These are phyloP conservation scores for Eidolon dupreanum DNA, from an alignment of 2,797 vertebrate genomes.

Conservation along the genomic window DNA sequence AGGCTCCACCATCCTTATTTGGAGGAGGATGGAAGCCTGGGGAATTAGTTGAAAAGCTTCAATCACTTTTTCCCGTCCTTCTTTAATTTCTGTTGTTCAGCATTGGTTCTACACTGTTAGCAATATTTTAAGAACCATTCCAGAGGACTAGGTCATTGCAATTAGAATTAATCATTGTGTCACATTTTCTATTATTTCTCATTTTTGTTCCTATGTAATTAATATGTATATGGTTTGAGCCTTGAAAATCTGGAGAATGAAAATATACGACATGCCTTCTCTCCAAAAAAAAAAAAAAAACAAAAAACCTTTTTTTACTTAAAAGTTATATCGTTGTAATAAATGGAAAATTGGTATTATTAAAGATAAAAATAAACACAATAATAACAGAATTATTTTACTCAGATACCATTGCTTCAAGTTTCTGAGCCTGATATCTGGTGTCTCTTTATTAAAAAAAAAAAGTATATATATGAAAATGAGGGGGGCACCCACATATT, in stretches of 20 bases:
- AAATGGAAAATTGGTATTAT: neutral
- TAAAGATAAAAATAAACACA: neutral
- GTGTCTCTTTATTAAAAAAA: neutral
- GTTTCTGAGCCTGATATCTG: neutral
- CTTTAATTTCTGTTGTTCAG: slow-evolving; percentile 80
- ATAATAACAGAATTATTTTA: neutral
- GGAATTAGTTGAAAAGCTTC: slow-evolving; percentile 78
- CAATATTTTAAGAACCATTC: slow-evolving; percentile 82
- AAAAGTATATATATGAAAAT: neutral
- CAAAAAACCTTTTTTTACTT: neutral
- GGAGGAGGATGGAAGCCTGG: slow-evolving; percentile 56
- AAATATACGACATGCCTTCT: neutral
- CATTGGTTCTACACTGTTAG: slow-evolving; percentile 68
- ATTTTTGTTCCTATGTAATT: neutral
- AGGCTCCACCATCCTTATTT: slow-evolving; percentile 79
- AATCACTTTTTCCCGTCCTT: slow-evolving; percentile 65
- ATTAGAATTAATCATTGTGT: slow-evolving; percentile 15
- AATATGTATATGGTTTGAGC: neutral
- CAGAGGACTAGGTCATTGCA: neutral
- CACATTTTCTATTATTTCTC: slow-evolving; percentile 37
- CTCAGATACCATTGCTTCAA: neutral
- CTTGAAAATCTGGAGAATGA: neutral
- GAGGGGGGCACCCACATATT: neutral
- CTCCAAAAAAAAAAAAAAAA: neutral
- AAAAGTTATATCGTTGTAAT: neutral